A percentile compares a stretch with the other conserved stretches of the same genome.
Evolutionary conservation across 1,140 invertebrate species (phyloP).

Genomic region (Psix sp.): DNA sequence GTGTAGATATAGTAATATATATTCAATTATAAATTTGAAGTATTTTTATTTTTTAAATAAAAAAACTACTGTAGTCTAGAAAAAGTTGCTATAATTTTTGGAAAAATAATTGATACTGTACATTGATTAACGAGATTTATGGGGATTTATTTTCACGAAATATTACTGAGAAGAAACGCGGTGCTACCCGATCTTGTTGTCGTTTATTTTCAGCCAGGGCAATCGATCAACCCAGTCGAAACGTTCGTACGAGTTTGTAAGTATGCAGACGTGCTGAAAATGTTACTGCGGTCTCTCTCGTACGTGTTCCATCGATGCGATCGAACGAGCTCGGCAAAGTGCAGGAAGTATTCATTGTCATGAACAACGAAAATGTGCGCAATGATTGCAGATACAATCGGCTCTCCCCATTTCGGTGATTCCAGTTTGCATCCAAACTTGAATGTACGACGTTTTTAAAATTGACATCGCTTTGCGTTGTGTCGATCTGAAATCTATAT

Average conservation of each 20-base stretch:
- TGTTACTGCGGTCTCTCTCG: slow-evolving; percentile 27
- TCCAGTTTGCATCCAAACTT: slow-evolving; percentile 30
- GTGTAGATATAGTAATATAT: too few relatives aligned
- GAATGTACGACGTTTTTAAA: slow-evolving; percentile 32
- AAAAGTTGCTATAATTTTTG: too few relatives aligned
- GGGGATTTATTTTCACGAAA: too few relatives aligned
- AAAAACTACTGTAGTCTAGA: too few relatives aligned
- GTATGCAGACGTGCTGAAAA: slow-evolving; percentile 52
- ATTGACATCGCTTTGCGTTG: slow-evolving; percentile 23
- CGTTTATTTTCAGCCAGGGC: slow-evolving; percentile 34
- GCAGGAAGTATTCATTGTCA: slow-evolving; percentile 57
- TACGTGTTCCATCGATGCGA: slow-evolving; percentile 44
- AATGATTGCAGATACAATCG: slow-evolving; percentile 56
- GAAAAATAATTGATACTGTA: too few relatives aligned
- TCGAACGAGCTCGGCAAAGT: slow-evolving; percentile 53
- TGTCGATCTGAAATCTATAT: slow-evolving; percentile 11
- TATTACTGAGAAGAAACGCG: slow-evolving; percentile 7
- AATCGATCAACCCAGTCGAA: slow-evolving; percentile 54
- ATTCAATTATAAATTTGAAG: too few relatives aligned
- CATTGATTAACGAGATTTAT: too few relatives aligned
- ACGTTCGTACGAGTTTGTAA: slow-evolving; percentile 51
- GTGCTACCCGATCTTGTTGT: slow-evolving; percentile 16
- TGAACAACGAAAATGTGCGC: slow-evolving; percentile 54
- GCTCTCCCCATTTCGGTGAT: slow-evolving; percentile 35
- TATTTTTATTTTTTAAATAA: too few relatives aligned